Evolutionary conservation across 2,888 invertebrate species (phyloP), one percentile per base, ranked within the genome.

Genomic region (Euspilapteryx auroguttella): DNA sequence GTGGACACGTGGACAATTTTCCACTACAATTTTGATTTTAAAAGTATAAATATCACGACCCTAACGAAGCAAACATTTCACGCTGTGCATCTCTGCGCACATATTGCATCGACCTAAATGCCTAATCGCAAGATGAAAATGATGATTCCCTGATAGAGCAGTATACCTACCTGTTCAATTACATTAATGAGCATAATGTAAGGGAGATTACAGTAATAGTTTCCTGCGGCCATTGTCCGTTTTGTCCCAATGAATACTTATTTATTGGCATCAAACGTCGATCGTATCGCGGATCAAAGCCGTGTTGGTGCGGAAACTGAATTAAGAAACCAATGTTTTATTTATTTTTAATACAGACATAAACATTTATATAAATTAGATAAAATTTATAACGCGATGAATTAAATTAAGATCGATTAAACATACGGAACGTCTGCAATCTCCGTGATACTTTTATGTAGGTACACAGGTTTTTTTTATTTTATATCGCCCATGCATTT

Each of bases 101-200:
- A 46, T 50, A 56, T 54, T 44, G 54, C 40, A 37, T 45, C 49
- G 64, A 61, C 64, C 65, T 54, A 47, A 62, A 68, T 68, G 52
- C 55, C 55, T 65, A 65, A 68, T 64, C 61, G 49, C 51, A 57
- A 59, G 55, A 62, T 62, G 51, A 54, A 57, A 63, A 61, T 59
- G 42, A 61, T 58, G 50, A 64, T 61, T 56, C 38, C 48, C 47
- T 47, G 31, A 33, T 33, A 25, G 27, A 13, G 9, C 21, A 8
- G 4, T 21, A 32, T 17, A 17, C 17, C 46, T 40, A 40, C 40
- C 42, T 46, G 50, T 61, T 57, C 61, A 66, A 68, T 68, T 62
- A 61, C 52, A 41, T 55, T 55, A 57, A 64, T 57, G 53, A 56
- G 47, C 51, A 42, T 56, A 56, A 53, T 52, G 55, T 50, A 47